Conservation (phyloP, 2,888 invertebrate species). For the Pseudococcus longispinus region DNA sequence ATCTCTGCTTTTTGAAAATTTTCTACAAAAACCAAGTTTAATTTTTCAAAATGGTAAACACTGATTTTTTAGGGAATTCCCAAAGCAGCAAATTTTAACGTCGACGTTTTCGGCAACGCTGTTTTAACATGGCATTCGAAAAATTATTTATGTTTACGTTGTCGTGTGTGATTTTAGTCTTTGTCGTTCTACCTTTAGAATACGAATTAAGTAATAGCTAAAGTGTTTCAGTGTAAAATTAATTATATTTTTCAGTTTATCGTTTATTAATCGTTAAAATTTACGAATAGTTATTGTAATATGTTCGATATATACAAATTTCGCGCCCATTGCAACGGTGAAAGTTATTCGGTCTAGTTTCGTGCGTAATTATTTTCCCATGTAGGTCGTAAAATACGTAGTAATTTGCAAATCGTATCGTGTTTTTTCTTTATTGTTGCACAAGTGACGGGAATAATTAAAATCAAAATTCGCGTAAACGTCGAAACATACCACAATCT, state of each 20-base stretch:
- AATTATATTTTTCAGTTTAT: not conserved
- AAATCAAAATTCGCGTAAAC: not conserved
- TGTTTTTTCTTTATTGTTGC: not conserved
- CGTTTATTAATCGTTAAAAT: not conserved
- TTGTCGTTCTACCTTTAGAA: not conserved
- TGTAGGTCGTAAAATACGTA: conserved; percentile 28
- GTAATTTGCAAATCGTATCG: not conserved
- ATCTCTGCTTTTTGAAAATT: too few relatives aligned
- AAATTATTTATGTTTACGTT: conserved; percentile 44
- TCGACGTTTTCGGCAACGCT: not conserved
- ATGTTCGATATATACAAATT: not conserved
- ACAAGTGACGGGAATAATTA: not conserved
- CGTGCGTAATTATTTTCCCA: not conserved
- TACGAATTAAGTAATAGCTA: not conserved
- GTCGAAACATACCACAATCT: not conserved
- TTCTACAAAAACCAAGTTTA: not conserved
- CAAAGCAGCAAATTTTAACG: not conserved
- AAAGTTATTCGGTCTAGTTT: conserved; percentile 12
- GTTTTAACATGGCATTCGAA: conserved; percentile 28
- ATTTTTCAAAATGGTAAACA: not conserved
- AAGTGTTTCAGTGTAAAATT: not conserved
- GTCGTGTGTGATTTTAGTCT: conserved; percentile 43
- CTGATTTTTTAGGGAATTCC: not conserved
- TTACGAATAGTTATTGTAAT: not conserved
- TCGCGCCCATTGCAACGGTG: not conserved